Conservation (phyloP, 2,888 invertebrate genomes). For the Colostygia pectinataria region DNA sequence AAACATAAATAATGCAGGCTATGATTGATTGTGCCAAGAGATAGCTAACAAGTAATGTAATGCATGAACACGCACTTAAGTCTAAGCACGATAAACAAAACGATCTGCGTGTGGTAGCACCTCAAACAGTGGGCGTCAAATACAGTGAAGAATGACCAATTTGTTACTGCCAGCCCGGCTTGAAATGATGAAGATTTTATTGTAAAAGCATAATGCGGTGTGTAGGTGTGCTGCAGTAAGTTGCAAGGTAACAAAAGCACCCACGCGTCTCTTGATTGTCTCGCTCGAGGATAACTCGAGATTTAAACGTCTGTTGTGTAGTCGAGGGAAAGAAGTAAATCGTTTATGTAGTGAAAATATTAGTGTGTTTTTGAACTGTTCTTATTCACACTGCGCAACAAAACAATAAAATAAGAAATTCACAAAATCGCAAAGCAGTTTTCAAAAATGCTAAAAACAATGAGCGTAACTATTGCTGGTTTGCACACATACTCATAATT, state of each 20-base stretch:
- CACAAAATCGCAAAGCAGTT: too few species aligned
- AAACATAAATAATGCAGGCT: conserved; percentile 13
- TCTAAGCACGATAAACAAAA: conserved; percentile 21
- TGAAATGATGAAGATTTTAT: conserved; percentile 71
- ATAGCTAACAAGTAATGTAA: conserved; percentile 1
- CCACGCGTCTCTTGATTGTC: conserved; percentile 61
- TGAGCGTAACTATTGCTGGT: too few species aligned
- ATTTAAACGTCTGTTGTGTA: conserved; percentile 40
- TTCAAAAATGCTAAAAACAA: too few species aligned
- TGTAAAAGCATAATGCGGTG: conserved; percentile 63
- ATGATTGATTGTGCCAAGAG: conserved; percentile 17
- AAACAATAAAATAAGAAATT: too few species aligned
- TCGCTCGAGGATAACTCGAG: conserved; percentile 52
- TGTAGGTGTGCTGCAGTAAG: conserved; percentile 61
- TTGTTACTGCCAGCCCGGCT: conserved; percentile 66
- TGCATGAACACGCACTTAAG: conserved; percentile 1
- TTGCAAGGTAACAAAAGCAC: conserved; percentile 63
- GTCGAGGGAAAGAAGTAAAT: conserved; percentile 38
- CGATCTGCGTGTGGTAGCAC: conserved; percentile 30
- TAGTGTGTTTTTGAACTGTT: neutral
- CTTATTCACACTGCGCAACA: too few species aligned
- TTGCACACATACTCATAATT: too few species aligned
- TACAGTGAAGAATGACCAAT: conserved; percentile 68
- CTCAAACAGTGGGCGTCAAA: conserved; percentile 58
- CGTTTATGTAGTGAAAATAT: conserved; percentile 16